phyloP scores from a whole-genome alignment of 2,888 invertebrate genomes.

The Byasa hedistus region DNA sequence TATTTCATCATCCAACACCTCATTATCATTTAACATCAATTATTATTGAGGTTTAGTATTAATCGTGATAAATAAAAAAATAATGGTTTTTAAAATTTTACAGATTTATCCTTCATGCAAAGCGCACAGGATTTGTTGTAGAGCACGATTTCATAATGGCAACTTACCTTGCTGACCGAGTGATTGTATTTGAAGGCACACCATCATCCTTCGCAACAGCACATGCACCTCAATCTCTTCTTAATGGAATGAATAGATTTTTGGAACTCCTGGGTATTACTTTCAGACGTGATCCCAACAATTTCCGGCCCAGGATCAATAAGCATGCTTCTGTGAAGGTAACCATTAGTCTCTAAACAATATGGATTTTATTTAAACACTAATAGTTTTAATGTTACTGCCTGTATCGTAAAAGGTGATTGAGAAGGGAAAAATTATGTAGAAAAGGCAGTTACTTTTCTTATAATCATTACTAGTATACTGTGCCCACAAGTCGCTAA shows the following conservation, averaged over 20 bases:
- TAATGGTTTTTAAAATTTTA: neutral
- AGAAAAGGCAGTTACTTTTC: too few relatives aligned
- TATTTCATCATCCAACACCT: too few relatives aligned
- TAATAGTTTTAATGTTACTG: too few relatives aligned
- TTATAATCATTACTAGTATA: too few relatives aligned
- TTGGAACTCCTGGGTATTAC: slow-evolving; percentile 97
- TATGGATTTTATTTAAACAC: too few relatives aligned
- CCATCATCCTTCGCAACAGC: slow-evolving; percentile 95
- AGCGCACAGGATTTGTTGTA: slow-evolving; percentile 99
- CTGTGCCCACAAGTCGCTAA: too few relatives aligned
- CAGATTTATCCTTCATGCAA: slow-evolving; percentile 98
- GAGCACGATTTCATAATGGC: slow-evolving; percentile 99
- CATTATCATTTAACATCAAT: too few relatives aligned
- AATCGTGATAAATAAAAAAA: too few relatives aligned
- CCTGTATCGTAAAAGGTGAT: too few relatives aligned
- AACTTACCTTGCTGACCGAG: slow-evolving; percentile 98
- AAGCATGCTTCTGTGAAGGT: slow-evolving; percentile 97
- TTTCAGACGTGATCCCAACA: slow-evolving; percentile 98
- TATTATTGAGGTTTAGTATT: too few relatives aligned
- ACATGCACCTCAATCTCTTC: slow-evolving; percentile 93
- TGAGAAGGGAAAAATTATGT: too few relatives aligned
- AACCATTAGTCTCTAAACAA: slow-evolving; percentile 26
- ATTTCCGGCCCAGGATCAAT: slow-evolving; percentile 98
- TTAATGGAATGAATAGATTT: slow-evolving; percentile 99
- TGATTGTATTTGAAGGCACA: slow-evolving; percentile 97